phyloP scores from a whole-genome alignment of 2,888 invertebrate genomes.

The Yponomeuta evonymella region DNA sequence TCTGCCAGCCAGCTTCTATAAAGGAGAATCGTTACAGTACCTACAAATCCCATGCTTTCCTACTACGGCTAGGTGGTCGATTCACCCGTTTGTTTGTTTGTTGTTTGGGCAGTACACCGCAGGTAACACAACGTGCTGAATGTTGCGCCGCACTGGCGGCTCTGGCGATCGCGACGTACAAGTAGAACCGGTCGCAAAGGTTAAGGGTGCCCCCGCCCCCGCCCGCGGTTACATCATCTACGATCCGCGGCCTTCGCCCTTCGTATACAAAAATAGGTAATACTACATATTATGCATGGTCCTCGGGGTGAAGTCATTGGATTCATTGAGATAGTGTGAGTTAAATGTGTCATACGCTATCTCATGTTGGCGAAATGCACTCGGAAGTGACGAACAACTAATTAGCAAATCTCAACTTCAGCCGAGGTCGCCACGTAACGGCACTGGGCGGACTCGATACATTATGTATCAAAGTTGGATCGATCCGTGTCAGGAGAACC shows the following conservation, averaged over 20 bases:
- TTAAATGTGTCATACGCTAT: no score
- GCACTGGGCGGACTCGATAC: not conserved
- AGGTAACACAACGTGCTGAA: no score
- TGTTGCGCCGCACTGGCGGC: no score
- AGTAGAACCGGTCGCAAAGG: not conserved
- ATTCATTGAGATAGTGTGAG: no score
- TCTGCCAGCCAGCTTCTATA: no score
- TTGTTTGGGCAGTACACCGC: no score
- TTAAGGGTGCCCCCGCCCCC: not conserved
- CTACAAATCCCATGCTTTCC: no score
- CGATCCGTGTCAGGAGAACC: slow-evolving; percentile 5
- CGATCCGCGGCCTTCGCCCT: not conserved
- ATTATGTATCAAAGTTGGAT: not conserved
- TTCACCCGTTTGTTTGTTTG: no score
- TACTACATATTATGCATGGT: no score
- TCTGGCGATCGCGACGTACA: not conserved
- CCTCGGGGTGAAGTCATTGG: no score
- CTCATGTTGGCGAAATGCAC: not conserved
- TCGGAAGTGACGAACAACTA: not conserved
- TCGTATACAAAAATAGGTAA: not conserved
- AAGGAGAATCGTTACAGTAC: no score
- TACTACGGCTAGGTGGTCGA: no score
- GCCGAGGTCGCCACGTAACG: not conserved
- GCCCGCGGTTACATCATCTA: not conserved
- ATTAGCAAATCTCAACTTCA: not conserved